Evolutionary conservation across 2,113 vertebrate genomes (phyloP).

Genomic region (Formicarius rufipectus): DNA sequence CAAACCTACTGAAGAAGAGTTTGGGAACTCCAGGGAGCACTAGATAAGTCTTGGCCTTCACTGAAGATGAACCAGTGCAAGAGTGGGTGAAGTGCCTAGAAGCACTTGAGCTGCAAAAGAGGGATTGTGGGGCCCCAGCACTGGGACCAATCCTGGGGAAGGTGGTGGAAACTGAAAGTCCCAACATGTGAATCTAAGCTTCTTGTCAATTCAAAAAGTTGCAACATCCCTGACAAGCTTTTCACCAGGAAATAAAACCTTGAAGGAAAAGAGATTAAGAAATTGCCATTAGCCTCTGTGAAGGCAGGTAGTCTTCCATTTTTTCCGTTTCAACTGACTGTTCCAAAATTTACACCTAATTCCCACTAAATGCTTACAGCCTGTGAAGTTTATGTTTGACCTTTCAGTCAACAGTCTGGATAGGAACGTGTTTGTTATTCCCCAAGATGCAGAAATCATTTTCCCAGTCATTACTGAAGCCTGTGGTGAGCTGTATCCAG

Average conservation of each 20-base stretch:
- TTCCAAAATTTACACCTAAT: not conserved
- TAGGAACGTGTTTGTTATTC: not conserved
- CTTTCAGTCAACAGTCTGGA: not conserved
- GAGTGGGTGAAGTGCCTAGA: no score
- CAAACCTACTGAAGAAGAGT: not conserved
- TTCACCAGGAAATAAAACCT: not conserved
- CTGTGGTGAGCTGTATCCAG: not conserved
- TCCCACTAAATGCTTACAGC: not conserved
- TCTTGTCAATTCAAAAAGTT: fast-evolving
- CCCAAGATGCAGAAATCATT: not conserved
- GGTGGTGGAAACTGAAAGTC: not conserved
- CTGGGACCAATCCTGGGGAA: fast-evolving
- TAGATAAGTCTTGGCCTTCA: not conserved
- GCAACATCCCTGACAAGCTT: not conserved
- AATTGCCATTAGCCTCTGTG: not conserved
- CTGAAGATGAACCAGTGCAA: not conserved
- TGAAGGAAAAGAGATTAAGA: not conserved
- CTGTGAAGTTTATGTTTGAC: not conserved
- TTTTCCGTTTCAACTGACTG: not conserved
- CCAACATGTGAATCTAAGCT: not conserved
- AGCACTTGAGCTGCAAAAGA: not conserved
- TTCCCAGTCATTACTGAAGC: not conserved
- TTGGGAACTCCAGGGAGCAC: not conserved
- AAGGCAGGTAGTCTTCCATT: not conserved
- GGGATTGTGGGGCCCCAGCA: fast-evolving